phyloP scores from a whole-genome alignment of 2,888 invertebrate genomes.

The Morpho deidamia region DNA sequence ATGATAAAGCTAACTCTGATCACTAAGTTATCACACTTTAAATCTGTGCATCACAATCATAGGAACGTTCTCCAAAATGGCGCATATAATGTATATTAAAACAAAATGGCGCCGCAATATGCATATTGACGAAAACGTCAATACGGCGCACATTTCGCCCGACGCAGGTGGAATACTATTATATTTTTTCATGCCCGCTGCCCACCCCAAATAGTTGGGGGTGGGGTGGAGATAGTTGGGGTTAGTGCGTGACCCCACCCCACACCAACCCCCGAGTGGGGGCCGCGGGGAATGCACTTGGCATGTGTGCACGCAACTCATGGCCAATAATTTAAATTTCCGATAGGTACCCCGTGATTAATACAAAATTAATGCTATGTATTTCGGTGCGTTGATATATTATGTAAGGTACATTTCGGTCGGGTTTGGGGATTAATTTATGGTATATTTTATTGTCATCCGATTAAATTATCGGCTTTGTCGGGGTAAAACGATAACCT shows the following conservation, averaged over 20 bases:
- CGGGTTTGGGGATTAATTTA: constrained; percentile 1
- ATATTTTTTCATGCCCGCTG: constrained; percentile 66
- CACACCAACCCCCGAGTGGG: constrained; percentile 22
- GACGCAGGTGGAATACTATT: constrained; percentile 72
- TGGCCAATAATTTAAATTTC: constrained; percentile 75
- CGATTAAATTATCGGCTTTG: neutral
- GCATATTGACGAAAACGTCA: constrained; percentile 56
- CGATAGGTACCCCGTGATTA: constrained; percentile 59
- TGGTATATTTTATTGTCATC: constrained; percentile 8
- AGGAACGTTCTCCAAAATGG: constrained; percentile 12
- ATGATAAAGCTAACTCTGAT: too few relatives aligned
- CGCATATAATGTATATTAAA: constrained; percentile 30
- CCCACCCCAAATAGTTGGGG: constrained; percentile 71
- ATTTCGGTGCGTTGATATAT: constrained; percentile 25
- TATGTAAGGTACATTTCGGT: constrained; percentile 15
- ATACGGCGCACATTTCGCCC: constrained; percentile 48
- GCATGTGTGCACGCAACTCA: constrained; percentile 73
- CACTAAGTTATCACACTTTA: too few relatives aligned
- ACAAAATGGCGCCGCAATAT: constrained; percentile 65
- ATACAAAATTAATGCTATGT: constrained; percentile 60
- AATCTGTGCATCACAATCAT: neutral
- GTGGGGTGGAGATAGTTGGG: constrained; percentile 53
- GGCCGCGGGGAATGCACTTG: constrained; percentile 44
- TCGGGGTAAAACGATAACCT: neutral
- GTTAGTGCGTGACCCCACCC: constrained; percentile 57